Evolutionary conservation across 2,113 vertebrate genomes (phyloP).

Genomic region (Pelvicachromis taeniatus): DNA sequence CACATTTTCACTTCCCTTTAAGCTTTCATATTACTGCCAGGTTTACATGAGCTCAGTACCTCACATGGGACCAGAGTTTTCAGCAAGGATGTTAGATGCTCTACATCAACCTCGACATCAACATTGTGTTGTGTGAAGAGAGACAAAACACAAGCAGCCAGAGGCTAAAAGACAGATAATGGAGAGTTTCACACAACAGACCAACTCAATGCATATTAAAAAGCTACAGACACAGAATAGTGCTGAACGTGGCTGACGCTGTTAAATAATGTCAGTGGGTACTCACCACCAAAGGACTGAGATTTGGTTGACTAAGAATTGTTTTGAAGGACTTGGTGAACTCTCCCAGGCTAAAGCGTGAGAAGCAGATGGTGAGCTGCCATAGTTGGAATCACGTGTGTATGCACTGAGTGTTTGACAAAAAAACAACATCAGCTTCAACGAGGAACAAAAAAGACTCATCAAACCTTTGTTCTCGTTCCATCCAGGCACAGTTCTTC

Average conservation of each 20-base stretch:
- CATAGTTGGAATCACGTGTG: accelerated
- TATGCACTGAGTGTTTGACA: background rate
- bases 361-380: background rate
- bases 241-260: background rate
- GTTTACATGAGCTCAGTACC: constrained; percentile 36
- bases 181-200: background rate
- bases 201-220: background rate
- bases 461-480: constrained; percentile 56
- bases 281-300: constrained; percentile 64
- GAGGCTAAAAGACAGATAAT: constrained; percentile 45
- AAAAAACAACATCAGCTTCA: background rate
- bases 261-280: background rate
- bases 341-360: constrained; percentile 57
- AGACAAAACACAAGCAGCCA: constrained; percentile 65
- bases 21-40: background rate
- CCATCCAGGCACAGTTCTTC: constrained; percentile 49
- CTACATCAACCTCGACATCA: constrained; percentile 42
- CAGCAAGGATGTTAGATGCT: constrained; percentile 46
- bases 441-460: background rate
- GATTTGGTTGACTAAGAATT: constrained; percentile 54
- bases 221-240: background rate
- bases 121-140: constrained; percentile 48
- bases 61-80: constrained; percentile 38
- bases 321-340: constrained; percentile 55
- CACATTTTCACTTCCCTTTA: background rate